Conservation (phyloP, 1,140 invertebrate species). For the Drosophila truncata region DNA sequence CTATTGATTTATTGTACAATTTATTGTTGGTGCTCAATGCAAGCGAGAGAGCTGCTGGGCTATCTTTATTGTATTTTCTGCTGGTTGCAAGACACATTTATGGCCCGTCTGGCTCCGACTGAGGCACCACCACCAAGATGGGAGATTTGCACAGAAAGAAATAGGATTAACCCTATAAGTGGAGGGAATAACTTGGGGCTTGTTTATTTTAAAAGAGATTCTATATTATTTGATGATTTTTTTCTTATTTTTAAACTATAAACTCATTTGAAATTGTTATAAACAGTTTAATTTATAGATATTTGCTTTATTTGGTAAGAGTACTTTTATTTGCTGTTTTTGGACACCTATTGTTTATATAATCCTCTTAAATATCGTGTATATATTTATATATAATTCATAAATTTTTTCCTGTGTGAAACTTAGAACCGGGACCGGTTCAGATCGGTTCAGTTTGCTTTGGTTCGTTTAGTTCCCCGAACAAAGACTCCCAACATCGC, state of each 20-base stretch:
- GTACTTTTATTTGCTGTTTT: neutral
- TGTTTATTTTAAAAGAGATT: neutral
- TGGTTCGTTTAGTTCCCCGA: constrained; percentile 23
- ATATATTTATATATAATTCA: neutral
- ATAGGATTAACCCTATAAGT: neutral
- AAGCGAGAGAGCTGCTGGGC: constrained; percentile 35
- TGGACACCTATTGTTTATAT: neutral
- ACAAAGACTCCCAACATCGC: constrained; percentile 61
- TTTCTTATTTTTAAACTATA: neutral
- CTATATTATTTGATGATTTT: rapidly evolving
- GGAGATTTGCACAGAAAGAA: constrained; percentile 29
- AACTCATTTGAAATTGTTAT: rapidly evolving
- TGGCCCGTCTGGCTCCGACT: constrained; percentile 62
- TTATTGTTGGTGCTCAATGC: constrained; percentile 57
- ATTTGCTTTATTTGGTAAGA: neutral
- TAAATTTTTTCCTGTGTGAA: constrained; percentile 5
- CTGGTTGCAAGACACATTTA: constrained; percentile 61
- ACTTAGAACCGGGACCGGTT: constrained; percentile 57
- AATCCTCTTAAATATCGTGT: neutral
- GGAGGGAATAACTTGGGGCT: too few relatives aligned
- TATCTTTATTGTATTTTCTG: constrained; percentile 47
- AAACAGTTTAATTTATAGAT: too few relatives aligned
- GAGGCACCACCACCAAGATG: constrained; percentile 68
- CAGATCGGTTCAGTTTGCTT: constrained; percentile 19
- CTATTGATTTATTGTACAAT: constrained; percentile 74